Evolutionary conservation across 2,888 invertebrate genomes (phyloP).

Genomic region (Ashinkailepas kermadecensis): DNA sequence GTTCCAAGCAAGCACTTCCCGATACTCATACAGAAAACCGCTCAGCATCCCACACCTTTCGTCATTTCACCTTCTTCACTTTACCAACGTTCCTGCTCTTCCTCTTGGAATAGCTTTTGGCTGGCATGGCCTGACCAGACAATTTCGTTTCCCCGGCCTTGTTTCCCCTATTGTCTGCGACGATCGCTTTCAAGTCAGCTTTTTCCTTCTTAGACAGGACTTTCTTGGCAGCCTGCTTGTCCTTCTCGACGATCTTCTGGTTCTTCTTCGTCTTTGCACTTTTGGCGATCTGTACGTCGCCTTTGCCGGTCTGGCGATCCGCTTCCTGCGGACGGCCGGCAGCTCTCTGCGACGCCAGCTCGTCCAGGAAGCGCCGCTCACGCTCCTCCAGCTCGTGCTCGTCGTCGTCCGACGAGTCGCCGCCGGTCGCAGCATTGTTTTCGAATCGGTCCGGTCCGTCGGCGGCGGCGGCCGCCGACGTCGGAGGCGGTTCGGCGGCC

Average conservation of each 20-base stretch:
- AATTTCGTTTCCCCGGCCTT: too few species aligned
- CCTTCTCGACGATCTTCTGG: neutral
- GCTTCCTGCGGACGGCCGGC: neutral
- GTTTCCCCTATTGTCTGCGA: neutral
- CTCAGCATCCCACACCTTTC: too few species aligned
- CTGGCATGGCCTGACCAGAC: neutral
- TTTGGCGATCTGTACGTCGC: neutral
- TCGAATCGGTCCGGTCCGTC: conserved; percentile 38
- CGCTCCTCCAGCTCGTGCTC: conserved; percentile 53
- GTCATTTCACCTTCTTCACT: neutral
- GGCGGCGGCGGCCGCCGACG: conserved; percentile 51
- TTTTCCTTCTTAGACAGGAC: neutral
- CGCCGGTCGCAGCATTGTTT: conserved; percentile 55
- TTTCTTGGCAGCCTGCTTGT: neutral
- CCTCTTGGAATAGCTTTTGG: neutral
- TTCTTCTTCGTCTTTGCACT: neutral
- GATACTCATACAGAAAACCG: too few species aligned
- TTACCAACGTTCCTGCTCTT: neutral
- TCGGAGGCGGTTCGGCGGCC: conserved; percentile 38
- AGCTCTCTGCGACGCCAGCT: neutral
- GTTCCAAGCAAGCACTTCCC: too few species aligned
- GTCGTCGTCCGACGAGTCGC: conserved; percentile 57
- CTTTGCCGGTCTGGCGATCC: neutral
- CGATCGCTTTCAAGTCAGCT: neutral
- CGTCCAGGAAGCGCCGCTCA: neutral